A percentile compares a stretch with the other conserved stretches of the same genome.
Evolutionary conservation across 2,113 vertebrate species (phyloP).

Genomic region (Garra rufa): DNA sequence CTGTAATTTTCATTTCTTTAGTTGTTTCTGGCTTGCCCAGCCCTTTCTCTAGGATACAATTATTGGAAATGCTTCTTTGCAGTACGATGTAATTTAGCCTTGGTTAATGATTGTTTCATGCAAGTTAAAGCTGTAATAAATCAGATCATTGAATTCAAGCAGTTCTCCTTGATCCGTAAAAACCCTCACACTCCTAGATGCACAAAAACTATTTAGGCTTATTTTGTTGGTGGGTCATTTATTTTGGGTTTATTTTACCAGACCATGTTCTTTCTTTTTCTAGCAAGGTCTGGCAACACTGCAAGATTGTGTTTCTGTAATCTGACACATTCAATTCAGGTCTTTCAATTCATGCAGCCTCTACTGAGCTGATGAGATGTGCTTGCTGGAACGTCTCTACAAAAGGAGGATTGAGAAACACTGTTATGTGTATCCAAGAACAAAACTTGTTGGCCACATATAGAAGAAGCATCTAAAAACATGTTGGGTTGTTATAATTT

Average conservation of each 20-base stretch:
- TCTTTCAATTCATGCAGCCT: background rate
- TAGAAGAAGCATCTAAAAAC: background rate
- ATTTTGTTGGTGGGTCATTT: background rate
- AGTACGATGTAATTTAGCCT: constrained; percentile 1
- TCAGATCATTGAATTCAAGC: background rate
- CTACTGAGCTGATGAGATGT: too few species aligned
- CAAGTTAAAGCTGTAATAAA: background rate
- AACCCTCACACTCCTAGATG: background rate
- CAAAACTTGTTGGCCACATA: background rate
- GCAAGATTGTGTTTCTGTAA: background rate
- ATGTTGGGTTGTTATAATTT: background rate
- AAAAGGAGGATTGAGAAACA: background rate
- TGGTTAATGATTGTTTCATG: constrained; percentile 11
- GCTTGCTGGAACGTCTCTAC: too few species aligned
- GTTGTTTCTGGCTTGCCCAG: background rate
- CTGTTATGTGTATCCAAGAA: background rate
- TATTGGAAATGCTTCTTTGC: background rate
- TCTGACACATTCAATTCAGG: background rate
- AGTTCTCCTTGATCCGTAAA: background rate
- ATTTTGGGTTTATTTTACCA: background rate
- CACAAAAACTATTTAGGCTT: background rate
- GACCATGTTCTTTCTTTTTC: background rate
- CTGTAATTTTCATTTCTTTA: constrained; percentile 1
- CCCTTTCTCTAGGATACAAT: background rate
- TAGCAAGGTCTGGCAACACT: background rate